Base-by-base conservation (phyloP, 2,113 vertebrate species). In the Salvelinus alpinus region DNA sequence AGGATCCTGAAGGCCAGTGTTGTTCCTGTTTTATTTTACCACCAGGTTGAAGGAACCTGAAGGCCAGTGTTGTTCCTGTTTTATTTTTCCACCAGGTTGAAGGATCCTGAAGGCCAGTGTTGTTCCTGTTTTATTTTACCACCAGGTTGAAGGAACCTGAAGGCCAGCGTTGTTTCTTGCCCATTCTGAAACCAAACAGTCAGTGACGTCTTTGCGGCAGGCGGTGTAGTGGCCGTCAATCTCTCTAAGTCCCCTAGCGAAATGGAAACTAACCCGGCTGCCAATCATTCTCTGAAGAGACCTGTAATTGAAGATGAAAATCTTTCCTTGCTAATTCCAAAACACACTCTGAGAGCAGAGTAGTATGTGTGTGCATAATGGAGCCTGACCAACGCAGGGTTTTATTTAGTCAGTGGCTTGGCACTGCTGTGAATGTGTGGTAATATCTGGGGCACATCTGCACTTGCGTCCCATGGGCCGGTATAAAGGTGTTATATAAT, bases 161-260 rank as follows among this genome's bases (percentile, higher is more conserved):
- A 27, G 27, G 27, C 27, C 3, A 27, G 27, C 6, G 31, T 31
- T 34, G 31, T 86, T 83, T 80, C 70, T 71, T 72, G 77, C 73
- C 71, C 54, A 77, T 70, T 74, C 73, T 73, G 69, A 80, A 74
- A 78, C 82, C 75, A 64, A 6, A 29, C 64, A 79, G 74, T 75
- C 70, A 62, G 31, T 85, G 82, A 89, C 70, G 73, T 88, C 76
- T 86, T 84, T 82, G 85, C 77, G 82, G 86, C 51, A 20, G 76
- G 72, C 64, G 72, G 71, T 77, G 74, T n/a, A 47, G 65, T 51
- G 25, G 73, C 13, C 25, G 80, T 84, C 71, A 68, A 74, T 84
- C 77, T 82, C 34, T 47, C 16, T 20, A 75, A 70, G 71, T 72
- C 47, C 67, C n/a, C 9, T 24, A 9, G 20, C 29, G 64, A 68